These are phyloP conservation scores for Tylochromis polylepis DNA, from an alignment of 2,113 vertebrate species.

Conservation along the genomic window DNA sequence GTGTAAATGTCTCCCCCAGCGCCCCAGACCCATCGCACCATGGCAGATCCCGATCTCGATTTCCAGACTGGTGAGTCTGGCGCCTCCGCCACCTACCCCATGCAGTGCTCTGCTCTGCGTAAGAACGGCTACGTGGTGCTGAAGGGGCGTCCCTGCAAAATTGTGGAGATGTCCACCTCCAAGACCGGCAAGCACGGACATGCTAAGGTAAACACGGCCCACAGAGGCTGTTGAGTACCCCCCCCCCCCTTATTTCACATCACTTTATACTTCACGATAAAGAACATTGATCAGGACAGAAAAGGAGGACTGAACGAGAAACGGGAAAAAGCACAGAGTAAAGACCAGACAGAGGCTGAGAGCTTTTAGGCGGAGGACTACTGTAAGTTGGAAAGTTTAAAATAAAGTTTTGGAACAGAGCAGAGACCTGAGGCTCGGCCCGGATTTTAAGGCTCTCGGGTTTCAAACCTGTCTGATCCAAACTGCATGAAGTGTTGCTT, in stretches of 20 bases:
- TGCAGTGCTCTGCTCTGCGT: constrained; percentile 97
- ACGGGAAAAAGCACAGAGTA: not conserved
- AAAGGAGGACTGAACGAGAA: fast-evolving
- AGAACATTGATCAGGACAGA: not conserved
- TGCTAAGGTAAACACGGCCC: constrained; percentile 80
- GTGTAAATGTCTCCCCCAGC: constrained; percentile 14
- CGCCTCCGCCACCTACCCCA: constrained; percentile 89
- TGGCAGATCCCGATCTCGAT: constrained; percentile 90
- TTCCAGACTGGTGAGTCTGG: constrained; percentile 90
- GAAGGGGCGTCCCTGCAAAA: constrained; percentile 95
- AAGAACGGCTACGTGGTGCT: constrained; percentile 97
- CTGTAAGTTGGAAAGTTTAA: not conserved
- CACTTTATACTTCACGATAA: not conserved
- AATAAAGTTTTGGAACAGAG: not conserved
- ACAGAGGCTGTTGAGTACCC: not conserved
- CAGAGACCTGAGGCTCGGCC: not conserved
- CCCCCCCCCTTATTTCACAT: not conserved
- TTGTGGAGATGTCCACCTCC: constrained; percentile 97
- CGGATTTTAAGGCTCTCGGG: not conserved
- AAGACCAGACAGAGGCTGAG: not conserved
- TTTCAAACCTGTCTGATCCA: not conserved
- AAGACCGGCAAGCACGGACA: constrained; percentile 98
- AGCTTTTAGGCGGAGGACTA: not conserved
- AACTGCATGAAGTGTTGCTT: not conserved
- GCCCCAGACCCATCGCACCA: constrained; percentile 73